Base-by-base conservation (phyloP, 2,113 vertebrate species). In the Varanus salvator region DNA sequence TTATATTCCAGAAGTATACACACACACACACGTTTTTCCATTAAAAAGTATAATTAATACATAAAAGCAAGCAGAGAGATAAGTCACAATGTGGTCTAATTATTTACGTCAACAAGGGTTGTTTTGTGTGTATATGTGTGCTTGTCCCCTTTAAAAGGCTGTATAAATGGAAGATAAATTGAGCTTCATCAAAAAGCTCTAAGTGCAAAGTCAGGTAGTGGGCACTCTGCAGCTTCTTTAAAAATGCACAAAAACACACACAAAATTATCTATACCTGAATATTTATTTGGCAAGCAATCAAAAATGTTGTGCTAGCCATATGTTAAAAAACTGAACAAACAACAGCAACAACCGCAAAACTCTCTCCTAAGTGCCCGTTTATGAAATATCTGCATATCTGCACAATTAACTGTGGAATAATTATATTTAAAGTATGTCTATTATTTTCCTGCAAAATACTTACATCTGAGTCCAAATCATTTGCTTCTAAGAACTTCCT, bases 21-120 rank as follows among this genome's bases (percentile, higher is more conserved):
- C 38, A 44, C 38, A 44, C 38, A 44, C 38, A 44, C 38, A 44
- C 38, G 38, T 44, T 44, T 81, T 93, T 94, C 89, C 91, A 93
- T 93, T 80, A 93, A 94, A 94, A 92, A 95, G 38, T 94, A 95
- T 91, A 92, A 95, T 92, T 93, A 94, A 48, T 38, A 12, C 21
- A 6, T 83, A 94, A 95, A 93, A 94, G 14, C 68, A 76, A 72
- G 92, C 89, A 91, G 89, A 93, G 85, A 93, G 93, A 96, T 72
- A 95, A 88, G 57, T 90, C 69, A 87, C n/a, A 76, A 0, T 52
- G 57, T 54, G 19, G 87, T 81, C n/a, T 75, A 85, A 91, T 81
- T 84, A 72, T 89, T 91, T 64, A 74, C 6, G 17, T 81, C 66
- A 92, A 76, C 44, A 85, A 75, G 44, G 31, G 38, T 1, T 8